Percentiles rank a stretch among this genome's conserved stretches.
Evolutionary conservation across 2,797 vertebrate species (phyloP).

Genomic region (Nyctalus aviator): DNA sequence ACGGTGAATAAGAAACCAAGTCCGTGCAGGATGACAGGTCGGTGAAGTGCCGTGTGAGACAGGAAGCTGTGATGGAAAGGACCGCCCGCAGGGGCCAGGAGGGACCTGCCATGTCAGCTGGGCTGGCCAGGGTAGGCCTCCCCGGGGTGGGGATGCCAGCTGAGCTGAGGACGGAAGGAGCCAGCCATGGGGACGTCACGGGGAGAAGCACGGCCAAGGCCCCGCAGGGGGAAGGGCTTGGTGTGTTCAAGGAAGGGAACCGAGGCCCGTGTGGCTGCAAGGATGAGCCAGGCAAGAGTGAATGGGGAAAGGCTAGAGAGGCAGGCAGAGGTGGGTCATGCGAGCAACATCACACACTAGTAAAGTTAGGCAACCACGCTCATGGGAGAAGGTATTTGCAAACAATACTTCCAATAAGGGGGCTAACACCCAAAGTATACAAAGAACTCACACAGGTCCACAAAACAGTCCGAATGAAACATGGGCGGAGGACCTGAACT

Average conservation of each 20-base stretch:
- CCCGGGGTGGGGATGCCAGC: too few relatives aligned
- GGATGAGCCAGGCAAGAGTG: background rate
- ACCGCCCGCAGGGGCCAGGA: accelerated
- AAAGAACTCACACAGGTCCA: background rate
- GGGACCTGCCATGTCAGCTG: too few relatives aligned
- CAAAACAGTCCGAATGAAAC: background rate
- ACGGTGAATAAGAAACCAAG: background rate
- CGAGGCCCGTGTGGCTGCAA: background rate
- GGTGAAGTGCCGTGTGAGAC: background rate
- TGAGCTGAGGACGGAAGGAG: background rate
- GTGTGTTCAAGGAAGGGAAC: too few relatives aligned
- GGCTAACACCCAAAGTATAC: background rate
- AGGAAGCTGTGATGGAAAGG: background rate
- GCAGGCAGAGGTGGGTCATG: background rate
- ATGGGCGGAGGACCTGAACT: background rate
- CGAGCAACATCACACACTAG: background rate
- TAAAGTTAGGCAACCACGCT: background rate
- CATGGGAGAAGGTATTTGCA: background rate
- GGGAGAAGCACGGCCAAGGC: background rate
- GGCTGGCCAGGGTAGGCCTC: background rate
- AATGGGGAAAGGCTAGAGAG: background rate
- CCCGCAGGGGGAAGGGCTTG: background rate
- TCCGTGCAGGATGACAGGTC: accelerated
- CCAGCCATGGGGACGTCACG: background rate
- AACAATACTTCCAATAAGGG: background rate